Conservation (phyloP, 92 coral and sea anemone genomes). For the Zoanthus gigantus region DNA sequence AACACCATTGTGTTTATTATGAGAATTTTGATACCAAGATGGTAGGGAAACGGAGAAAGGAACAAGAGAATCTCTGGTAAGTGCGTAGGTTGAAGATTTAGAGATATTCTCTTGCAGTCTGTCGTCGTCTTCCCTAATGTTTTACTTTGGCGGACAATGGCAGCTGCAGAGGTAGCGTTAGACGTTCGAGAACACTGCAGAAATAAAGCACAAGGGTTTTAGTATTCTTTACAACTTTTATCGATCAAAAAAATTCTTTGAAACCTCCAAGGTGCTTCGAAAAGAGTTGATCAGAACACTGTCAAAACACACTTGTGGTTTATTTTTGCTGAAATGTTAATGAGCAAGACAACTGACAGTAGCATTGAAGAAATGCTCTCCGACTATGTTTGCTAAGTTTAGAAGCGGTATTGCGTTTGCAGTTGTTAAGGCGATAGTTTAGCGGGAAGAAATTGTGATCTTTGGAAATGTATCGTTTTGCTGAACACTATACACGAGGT, state of each 20-base stretch:
- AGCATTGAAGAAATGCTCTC: constrained; percentile 81
- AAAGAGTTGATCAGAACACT: constrained; percentile 77
- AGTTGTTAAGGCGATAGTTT: constrained; percentile 61
- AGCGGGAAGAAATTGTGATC: constrained; percentile 42
- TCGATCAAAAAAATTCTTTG: constrained; percentile 59
- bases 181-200: constrained; percentile 69
- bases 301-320: constrained; percentile 99
- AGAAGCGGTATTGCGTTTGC: constrained; percentile 60
- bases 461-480: neutral
- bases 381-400: constrained; percentile 78
- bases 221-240: constrained; percentile 37
- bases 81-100: constrained; percentile 81
- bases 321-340: constrained; percentile 98
- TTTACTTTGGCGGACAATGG: constrained; percentile 84
- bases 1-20: constrained; percentile 67
- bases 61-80: constrained; percentile 82
- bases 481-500: neutral
- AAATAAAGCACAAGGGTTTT: constrained; percentile 72
- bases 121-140: constrained; percentile 71
- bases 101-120: constrained; percentile 79
- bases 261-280: constrained; percentile 82
- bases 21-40: constrained; percentile 70
- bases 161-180: constrained; percentile 61
- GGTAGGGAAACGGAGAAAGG: constrained; percentile 75
- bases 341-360: constrained; percentile 86